Base-by-base conservation (phyloP, 2,113 vertebrate species). In the Forbesichthys agassizii region DNA sequence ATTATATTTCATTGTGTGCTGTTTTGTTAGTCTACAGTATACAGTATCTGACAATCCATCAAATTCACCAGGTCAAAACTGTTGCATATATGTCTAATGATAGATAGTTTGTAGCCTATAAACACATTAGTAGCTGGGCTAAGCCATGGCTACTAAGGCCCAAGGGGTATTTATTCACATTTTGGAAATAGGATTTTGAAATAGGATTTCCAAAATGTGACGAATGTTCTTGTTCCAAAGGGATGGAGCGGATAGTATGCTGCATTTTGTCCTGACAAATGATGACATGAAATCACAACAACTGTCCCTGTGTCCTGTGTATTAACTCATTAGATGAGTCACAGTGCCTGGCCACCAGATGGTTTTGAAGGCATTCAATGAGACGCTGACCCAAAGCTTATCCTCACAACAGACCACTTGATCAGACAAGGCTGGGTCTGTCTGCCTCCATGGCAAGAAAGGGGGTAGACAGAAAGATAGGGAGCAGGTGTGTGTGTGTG, bases 341-440 rank as follows among this genome's bases (percentile, higher is more conserved):
- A 82, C 47, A 63, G 36, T 3, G 20, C 1, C 53, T 4, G 13
- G 13, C 12, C 53, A 7, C 69, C 47, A 49, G 73, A 77, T 64
- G 67, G 14, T 75, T 82, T 83, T 75, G 72, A 73, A 83, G 89
- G 81, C 84, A 89, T 89, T 89, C 82, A 76, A 79, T 52, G 64
- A 84, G 73, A 87, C 66, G 54, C 73, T 85, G 86, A 86, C 79
- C 80, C 78, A 78, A 80, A 69, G 76, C 71, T 59, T 77, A 82
- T 88, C 86, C 82, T 73, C 73, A 49, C 84, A 84, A 84, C 80
- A 7, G 78, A 82, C 75, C 73, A 51, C 68, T 61, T 82, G 61
- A 64, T 74, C 74, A 71, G 69, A 91, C 88, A 91, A 90, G 75
- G 64, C 66, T 0, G 27, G 82, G 88, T 86, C 89, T 91, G 88